These are phyloP conservation scores for Myopa tessellatipennis DNA, from an alignment of 2,888 invertebrate species.

Conservation along the genomic window DNA sequence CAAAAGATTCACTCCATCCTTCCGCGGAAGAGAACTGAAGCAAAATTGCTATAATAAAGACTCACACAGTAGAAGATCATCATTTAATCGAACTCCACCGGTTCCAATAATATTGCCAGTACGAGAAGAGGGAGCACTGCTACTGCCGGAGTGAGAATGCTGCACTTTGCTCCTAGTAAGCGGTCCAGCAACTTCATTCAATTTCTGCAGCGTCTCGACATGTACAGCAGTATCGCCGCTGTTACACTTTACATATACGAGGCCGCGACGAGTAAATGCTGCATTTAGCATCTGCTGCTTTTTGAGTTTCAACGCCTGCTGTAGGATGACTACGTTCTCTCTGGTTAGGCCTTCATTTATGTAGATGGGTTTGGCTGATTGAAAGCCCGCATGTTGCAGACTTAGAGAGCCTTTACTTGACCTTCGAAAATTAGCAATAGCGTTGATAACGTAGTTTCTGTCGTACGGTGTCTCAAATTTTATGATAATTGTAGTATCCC, in stretches of 20 bases:
- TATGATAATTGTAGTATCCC: not conserved
- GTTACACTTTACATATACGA: not conserved
- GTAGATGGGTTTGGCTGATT: slow-evolving; percentile 14
- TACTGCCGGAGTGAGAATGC: no score
- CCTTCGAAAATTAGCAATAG: not conserved
- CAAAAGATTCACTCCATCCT: no score
- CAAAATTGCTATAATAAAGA: no score
- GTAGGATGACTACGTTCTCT: not conserved
- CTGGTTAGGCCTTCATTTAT: slow-evolving; percentile 18
- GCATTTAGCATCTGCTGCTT: not conserved
- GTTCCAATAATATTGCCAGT: no score
- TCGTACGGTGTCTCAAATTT: slow-evolving; percentile 14
- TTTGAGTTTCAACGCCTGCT: not conserved
- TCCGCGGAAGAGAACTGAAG: no score
- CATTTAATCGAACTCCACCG: no score
- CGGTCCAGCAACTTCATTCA: not conserved
- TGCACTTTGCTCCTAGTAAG: not conserved
- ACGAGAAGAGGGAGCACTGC: no score
- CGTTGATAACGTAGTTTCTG: not conserved
- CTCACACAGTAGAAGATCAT: no score
- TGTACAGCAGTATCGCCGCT: not conserved
- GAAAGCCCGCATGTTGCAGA: not conserved
- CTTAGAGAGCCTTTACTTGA: not conserved
- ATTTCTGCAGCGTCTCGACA: not conserved
- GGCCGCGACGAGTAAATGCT: slow-evolving; percentile 9